Base-by-base conservation (phyloP, 2,113 vertebrate genomes). In the Cochlearius cochlearius region DNA sequence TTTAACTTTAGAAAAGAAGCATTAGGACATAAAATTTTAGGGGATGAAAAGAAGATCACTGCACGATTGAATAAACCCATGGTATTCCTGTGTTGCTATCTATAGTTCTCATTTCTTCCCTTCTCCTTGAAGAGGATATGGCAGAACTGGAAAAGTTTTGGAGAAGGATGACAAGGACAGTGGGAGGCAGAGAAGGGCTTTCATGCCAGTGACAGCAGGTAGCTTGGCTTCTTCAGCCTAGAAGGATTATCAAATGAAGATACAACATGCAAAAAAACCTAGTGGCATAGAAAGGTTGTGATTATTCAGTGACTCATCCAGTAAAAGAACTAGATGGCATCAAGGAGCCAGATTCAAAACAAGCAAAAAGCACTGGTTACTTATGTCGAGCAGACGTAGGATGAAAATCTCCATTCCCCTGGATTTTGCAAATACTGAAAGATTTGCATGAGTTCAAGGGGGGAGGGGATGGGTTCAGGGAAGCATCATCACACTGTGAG, bases 361-460 rank as follows among this genome's bases (percentile, higher is more conserved):
- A n/a, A 75, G 13, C 9, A 71, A 52, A 63, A 79, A 55, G 8
- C 34, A 15, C 12, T 34, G 27, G 32, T 81, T 88, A 20, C 11
- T 69, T 27, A 27, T 0, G 3, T 66, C 3, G 0, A 30, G 21
- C 21, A 5, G 4, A 60, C 21, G 2, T 84, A 47, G 90, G 59
- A 62, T 38, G 2, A 78, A 77, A 77, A 74, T 49, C 27, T 90
- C 21, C 17, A 5, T 78, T 92, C 4, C 19, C 3, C 17, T 34
- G 15, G 20, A 34, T 68, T 91, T 87, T 73, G 29, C 43, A 62
- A 77, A 12, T 63, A 22, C 7, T 63, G 19, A 11, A 85, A 36
- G 2, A 72, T 81, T 86, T 63, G 60, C 34, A 7, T 34, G 52
- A 85, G 34, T 47, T 79, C 53, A 75, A n/a, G 30, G 55, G 22